Evolutionary conservation across 2,113 vertebrate genomes (phyloP), one percentile per base, ranked within the genome.

Genomic region (Neolamprologus hecqui): DNA sequence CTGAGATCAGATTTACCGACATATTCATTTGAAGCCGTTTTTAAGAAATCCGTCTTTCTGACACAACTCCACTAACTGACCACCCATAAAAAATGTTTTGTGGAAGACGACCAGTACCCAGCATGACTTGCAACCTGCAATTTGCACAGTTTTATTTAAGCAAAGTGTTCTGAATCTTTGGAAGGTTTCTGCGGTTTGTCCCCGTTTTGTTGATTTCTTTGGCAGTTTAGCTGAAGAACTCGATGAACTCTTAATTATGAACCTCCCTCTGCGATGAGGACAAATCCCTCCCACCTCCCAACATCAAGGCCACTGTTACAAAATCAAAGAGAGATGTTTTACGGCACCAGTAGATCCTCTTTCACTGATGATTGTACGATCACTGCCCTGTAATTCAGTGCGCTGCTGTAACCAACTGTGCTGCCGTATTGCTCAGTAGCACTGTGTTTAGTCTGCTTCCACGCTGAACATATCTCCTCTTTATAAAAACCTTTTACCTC

Each of bases 131-230:
- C 55, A 91, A 80, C 90, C 86, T 90, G 88, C 40, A 91, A 82
- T 92, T 86, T 65, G 68, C 47, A 15, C 14, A 7, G 21, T 90
- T 93, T 94, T 83, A 88, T 85, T 83, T 51, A 86, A 87, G 86
- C 68, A 42, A 86, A 91, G 85, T 84, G 84, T 81, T 90, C 81
- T 51, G 65, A 88, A 86, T 89, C 84, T 84, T 85, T 84, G 55
- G 70, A 90, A 86, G 82, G 75, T 85, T 88, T 92, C 73, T 80
- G 85, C 21, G 83, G 86, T 90, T 90, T 91, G 87, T 92, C 83
- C 86, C 54, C 53, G 6, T 92, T 93, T 92, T 58, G 89, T 90
- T 88, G 86, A 87, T 94, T 93, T 91, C 42, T 57, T 91, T 91
- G 89, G 86, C 87, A 88, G 88, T 85, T 84, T 70, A 70, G 87